phyloP scores from a whole-genome alignment of 1,140 invertebrate genomes.

The Sinella curviseta region DNA sequence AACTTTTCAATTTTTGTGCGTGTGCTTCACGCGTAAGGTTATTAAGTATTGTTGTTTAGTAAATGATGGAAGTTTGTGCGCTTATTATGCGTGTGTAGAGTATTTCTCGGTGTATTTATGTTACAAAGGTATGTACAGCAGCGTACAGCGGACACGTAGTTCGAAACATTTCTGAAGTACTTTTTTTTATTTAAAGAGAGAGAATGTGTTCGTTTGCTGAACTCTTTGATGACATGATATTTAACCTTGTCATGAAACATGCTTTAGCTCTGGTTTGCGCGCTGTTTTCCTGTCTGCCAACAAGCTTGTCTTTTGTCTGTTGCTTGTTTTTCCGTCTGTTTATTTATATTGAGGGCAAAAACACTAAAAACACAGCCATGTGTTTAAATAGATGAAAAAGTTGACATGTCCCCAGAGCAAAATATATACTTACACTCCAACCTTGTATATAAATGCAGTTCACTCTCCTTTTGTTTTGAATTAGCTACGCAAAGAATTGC shows the following conservation, averaged over 20 bases:
- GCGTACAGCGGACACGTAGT: no score
- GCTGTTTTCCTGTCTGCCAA: background rate
- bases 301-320: background rate
- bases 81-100: no score
- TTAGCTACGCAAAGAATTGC: constrained; percentile 1
- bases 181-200: no score
- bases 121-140: no score
- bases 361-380: background rate
- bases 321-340: background rate
- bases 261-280: background rate
- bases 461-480: background rate
- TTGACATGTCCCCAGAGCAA: constrained; percentile 16
- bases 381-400: background rate
- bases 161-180: no score
- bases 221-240: constrained; percentile 16
- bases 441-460: no score
- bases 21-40: no score
- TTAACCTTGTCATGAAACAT: constrained; percentile 3
- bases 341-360: constrained; percentile 1
- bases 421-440: constrained; percentile 6
- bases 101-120: no score
- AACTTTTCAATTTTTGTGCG: no score
- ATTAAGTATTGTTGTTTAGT: no score
- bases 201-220: background rate
- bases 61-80: no score